Evolutionary conservation across 2,797 vertebrate species (phyloP).

Genomic region (Darevskia mixta): DNA sequence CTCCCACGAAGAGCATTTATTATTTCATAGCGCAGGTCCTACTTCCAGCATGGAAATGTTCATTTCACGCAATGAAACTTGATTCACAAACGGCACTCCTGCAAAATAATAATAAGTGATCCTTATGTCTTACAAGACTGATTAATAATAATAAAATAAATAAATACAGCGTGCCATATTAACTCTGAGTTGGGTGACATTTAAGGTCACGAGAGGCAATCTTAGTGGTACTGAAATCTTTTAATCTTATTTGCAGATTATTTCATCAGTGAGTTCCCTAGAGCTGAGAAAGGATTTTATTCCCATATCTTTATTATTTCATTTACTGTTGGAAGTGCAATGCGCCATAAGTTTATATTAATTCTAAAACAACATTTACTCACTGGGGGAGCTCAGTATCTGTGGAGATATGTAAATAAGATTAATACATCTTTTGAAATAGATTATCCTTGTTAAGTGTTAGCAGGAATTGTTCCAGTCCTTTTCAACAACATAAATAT

Average conservation of each 20-base stretch:
- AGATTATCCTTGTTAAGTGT: constrained; percentile 30
- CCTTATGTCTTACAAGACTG: constrained; percentile 27
- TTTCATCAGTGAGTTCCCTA: constrained; percentile 69
- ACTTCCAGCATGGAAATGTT: constrained; percentile 53
- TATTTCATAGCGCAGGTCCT: constrained; percentile 53
- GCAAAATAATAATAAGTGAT: constrained; percentile 40
- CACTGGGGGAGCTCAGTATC: constrained; percentile 41
- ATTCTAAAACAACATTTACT: constrained; percentile 57
- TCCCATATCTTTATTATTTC: constrained; percentile 78
- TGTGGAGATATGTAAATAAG: constrained; percentile 52
- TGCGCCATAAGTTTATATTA: constrained; percentile 70
- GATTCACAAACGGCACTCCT: constrained; percentile 31
- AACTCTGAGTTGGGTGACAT: constrained; percentile 70
- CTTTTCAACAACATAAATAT: constrained; percentile 61
- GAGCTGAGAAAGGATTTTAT: constrained; percentile 71
- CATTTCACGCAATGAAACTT: constrained; percentile 51
- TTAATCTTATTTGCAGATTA: constrained; percentile 79
- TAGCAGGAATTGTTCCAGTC: constrained; percentile 33
- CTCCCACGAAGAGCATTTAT: constrained; percentile 8
- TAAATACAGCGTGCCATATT: constrained; percentile 59
- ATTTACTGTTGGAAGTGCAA: constrained; percentile 67
- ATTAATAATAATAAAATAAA: constrained; percentile 55
- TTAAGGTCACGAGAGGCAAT: constrained; percentile 75
- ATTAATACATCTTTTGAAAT: constrained; percentile 50
- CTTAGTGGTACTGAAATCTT: constrained; percentile 74